Conservation (phyloP, 2,113 vertebrate genomes). For the Hippolais icterina region DNA sequence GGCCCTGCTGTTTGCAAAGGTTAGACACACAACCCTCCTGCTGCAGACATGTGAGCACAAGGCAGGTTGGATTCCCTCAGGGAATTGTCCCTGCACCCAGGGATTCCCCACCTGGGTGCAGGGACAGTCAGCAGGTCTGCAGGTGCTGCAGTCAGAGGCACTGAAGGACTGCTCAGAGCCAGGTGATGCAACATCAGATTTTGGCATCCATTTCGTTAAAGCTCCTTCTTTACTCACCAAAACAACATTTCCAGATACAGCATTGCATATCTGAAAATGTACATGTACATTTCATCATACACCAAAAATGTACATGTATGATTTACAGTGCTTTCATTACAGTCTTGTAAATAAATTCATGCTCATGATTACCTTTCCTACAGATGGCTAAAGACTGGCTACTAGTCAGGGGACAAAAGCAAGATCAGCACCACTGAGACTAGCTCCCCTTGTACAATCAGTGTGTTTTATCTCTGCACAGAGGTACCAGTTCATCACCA, state of each 20-base stretch:
- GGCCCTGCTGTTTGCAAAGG: background rate
- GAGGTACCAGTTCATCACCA: background rate
- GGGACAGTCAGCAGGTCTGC: background rate
- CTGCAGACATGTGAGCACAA: accelerated
- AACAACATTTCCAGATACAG: background rate
- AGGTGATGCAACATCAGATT: background rate
- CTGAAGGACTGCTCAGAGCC: background rate
- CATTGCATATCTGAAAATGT: background rate
- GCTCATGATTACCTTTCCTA: background rate
- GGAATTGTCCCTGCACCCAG: no score
- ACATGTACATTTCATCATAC: no score
- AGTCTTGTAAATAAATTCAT: background rate
- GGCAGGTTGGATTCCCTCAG: background rate
- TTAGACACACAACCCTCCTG: background rate
- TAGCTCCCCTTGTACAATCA: background rate
- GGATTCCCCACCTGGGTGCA: background rate
- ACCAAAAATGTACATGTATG: background rate
- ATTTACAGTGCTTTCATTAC: background rate
- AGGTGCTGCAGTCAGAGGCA: background rate
- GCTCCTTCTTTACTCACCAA: background rate
- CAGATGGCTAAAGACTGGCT: background rate
- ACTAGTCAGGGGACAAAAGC: background rate
- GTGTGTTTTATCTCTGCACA: background rate
- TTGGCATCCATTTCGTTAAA: background rate
- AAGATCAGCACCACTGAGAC: background rate